A percentile compares a stretch with the other conserved stretches of the same genome.
Conservation (phyloP, 2,888 invertebrate species). For the Scaptomyza tumidula region DNA sequence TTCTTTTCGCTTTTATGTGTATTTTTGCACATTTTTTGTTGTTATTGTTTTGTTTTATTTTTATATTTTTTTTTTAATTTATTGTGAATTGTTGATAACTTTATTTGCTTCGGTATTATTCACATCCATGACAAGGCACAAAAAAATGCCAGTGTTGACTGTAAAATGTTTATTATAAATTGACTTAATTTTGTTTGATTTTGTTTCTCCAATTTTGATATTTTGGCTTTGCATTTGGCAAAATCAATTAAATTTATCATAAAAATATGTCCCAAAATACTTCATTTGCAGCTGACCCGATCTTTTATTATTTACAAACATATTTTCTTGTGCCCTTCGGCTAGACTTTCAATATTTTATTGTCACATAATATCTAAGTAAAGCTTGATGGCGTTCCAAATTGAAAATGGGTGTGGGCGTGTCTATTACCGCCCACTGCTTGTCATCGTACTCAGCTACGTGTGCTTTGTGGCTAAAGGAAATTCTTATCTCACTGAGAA, state of each 20-base stretch:
- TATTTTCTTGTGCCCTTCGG: neutral
- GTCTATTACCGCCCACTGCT: neutral
- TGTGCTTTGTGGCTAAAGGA: constrained; percentile 49
- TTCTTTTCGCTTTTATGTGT: neutral
- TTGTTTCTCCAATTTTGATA: constrained; percentile 4
- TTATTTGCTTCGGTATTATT: constrained; percentile 64
- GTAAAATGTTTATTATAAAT: neutral
- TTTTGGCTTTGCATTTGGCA: constrained; percentile 8
- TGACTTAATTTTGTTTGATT: too few species aligned
- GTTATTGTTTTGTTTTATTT: constrained; percentile 14
- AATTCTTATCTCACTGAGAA: constrained; percentile 47
- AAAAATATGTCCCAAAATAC: neutral
- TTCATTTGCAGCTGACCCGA: constrained; percentile 4
- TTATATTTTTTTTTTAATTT: constrained; percentile 62
- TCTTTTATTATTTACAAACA: neutral
- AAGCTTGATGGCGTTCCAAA: constrained; percentile 1
- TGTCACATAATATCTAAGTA: constrained; percentile 4
- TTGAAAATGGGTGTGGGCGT: constrained; percentile 3
- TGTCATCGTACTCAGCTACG: constrained; percentile 25
- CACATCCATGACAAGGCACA: constrained; percentile 54
- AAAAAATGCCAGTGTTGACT: constrained; percentile 26
- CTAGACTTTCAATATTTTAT: constrained; percentile 3
- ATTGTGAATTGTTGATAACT: constrained; percentile 78
- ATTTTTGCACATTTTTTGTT: constrained; percentile 17
- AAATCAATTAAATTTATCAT: constrained; percentile 23